Conservation (phyloP, 2,888 invertebrate genomes). For the Drosophila putrida region DNA sequence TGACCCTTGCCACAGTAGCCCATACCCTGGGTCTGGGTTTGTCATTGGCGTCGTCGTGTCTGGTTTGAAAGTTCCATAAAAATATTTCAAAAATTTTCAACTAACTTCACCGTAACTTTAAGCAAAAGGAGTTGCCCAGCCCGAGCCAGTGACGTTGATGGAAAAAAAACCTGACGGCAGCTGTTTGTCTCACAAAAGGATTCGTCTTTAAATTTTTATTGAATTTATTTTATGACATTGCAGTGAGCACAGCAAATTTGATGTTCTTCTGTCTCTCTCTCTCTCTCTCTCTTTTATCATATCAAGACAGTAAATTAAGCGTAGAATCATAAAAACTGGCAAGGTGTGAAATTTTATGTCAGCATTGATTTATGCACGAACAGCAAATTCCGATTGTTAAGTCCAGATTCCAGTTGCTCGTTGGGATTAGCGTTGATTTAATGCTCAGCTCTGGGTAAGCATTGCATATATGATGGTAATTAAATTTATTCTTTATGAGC, state of each 20-base stretch:
- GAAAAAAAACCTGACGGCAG: conserved; percentile 57
- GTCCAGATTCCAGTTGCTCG: conserved; percentile 35
- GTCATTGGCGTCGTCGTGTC: conserved; percentile 67
- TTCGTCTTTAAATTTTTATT: conserved; percentile 74
- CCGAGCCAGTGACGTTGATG: conserved; percentile 40
- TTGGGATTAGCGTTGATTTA: conserved; percentile 58
- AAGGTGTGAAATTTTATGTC: conserved; percentile 82
- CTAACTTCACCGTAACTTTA: conserved; percentile 16
- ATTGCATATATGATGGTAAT: conserved; percentile 64
- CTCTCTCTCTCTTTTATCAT: conserved; percentile 18
- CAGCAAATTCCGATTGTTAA: conserved; percentile 46
- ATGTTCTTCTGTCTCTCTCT: conserved; percentile 15
- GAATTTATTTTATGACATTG: conserved; percentile 77
- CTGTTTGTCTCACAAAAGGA: conserved; percentile 69
- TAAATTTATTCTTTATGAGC: conserved; percentile 59
- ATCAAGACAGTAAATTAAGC: conserved; percentile 76
- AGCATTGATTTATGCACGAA: conserved; percentile 69
- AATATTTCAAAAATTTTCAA: conserved; percentile 5
- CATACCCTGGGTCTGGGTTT: conserved; percentile 31
- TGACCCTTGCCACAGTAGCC: conserved; percentile 34
- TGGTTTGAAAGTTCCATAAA: conserved; percentile 55
- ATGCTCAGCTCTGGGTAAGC: conserved; percentile 37
- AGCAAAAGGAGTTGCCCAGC: conserved; percentile 44
- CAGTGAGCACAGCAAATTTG: conserved; percentile 69
- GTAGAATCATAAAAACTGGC: conserved; percentile 77